These are phyloP conservation scores for Bradypodion pumilum DNA, from an alignment of 2,797 vertebrate genomes.

Conservation along the genomic window DNA sequence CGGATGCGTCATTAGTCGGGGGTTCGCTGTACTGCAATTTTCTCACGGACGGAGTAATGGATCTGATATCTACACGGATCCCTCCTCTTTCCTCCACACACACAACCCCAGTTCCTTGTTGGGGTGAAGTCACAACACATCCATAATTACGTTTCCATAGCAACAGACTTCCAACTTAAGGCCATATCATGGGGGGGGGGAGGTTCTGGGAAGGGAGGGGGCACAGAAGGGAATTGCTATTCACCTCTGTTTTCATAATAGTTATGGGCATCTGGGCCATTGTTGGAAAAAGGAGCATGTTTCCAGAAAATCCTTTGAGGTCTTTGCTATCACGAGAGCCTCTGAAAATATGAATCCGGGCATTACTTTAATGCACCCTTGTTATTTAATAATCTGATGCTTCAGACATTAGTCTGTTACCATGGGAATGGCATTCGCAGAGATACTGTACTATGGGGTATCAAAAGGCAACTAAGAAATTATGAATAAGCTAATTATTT, in stretches of 20 bases:
- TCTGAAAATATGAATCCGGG: constrained; percentile 71
- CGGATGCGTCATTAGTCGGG: too few species aligned
- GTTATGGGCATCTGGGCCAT: constrained; percentile 68
- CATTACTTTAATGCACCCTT: constrained; percentile 77
- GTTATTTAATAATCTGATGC: constrained; percentile 76
- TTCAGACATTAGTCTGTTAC: constrained; percentile 78
- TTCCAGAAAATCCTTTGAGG: constrained; percentile 67
- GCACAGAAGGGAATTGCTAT: constrained; percentile 60
- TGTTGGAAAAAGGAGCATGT: constrained; percentile 66
- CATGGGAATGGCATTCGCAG: constrained; percentile 76
- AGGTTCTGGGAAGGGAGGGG: constrained; percentile 53
- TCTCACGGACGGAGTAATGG: background rate
- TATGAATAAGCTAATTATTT: constrained; percentile 73
- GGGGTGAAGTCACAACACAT: constrained; percentile 68
- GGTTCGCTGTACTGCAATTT: accelerated
- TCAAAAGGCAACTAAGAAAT: constrained; percentile 71
- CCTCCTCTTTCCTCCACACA: constrained; percentile 43
- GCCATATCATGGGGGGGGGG: constrained; percentile 65
- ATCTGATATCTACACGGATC: constrained; percentile 13
- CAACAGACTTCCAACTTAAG: constrained; percentile 73
- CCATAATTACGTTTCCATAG: constrained; percentile 70
- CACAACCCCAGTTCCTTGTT: constrained; percentile 35
- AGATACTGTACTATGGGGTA: constrained; percentile 69
- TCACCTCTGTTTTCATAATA: constrained; percentile 62
- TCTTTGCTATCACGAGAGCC: constrained; percentile 70